A percentile compares a stretch with the other conserved stretches of the same genome.
These are phyloP conservation scores for Cephus sareptanus DNA, from an alignment of 2,888 invertebrate species.

Conservation along the genomic window DNA sequence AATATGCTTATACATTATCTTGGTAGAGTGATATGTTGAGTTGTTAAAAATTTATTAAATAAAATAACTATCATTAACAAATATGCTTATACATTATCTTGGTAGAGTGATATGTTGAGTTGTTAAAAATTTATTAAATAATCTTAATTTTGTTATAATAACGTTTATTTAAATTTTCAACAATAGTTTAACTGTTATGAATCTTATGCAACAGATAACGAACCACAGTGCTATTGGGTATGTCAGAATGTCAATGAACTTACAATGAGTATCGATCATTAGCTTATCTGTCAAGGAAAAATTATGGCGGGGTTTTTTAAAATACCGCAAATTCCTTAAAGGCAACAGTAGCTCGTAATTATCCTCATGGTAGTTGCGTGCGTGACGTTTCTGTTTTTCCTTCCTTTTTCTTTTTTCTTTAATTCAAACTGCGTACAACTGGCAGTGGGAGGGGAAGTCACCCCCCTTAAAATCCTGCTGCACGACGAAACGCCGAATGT, in stretches of 20 bases:
- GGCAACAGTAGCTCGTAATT: background rate
- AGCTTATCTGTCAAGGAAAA: background rate
- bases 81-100: no score
- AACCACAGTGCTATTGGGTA: background rate
- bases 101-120: no score
- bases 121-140: background rate
- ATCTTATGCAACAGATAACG: background rate
- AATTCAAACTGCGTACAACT: background rate
- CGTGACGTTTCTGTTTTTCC: background rate
- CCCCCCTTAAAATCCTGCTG: background rate
- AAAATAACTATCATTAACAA: no score
- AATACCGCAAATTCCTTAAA: background rate
- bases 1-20: no score
- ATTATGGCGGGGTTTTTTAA: background rate
- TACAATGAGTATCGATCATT: background rate
- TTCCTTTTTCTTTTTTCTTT: background rate
- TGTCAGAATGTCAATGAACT: background rate
- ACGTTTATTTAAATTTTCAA: background rate
- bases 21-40: no score
- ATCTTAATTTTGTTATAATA: background rate
- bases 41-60: no score
- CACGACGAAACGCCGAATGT: background rate
- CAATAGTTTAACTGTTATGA: background rate
- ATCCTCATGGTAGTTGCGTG: background rate
- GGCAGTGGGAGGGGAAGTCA: background rate